Base-by-base conservation (phyloP, 2,888 invertebrate genomes). In the Eupithecia subfuscata region DNA sequence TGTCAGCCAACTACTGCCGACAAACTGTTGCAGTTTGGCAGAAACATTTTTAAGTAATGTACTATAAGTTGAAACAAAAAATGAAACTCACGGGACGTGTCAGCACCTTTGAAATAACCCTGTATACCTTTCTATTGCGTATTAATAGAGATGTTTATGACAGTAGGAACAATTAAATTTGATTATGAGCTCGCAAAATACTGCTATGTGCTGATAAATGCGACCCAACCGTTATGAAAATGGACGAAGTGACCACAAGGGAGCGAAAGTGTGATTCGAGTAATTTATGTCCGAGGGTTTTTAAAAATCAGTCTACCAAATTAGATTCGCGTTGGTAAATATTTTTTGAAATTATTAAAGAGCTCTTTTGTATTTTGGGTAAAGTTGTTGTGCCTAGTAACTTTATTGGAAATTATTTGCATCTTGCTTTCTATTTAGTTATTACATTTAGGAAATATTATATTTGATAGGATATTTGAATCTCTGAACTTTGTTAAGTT, bases 261-360 rank as follows among this genome's bases (percentile, higher is more conserved):
- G 80, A 79, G 79, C 72, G 72, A 78, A 34, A 80, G 81, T 81
- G 81, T 82, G 78, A 60, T 79, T 79, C 69, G 79, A 79, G 80
- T 78, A n/a, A 81, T 77, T 79, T 78, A 81, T 82, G 78, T 48
- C 16, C 69, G 68, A 65, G 69, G 73, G 77, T 79, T 74, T 78
- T 70, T 78, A 78, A 75, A 75, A 79, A 40, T 67, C 22, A 37
- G 65, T 67, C 11, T 80, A 75, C 74, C 69, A 71, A 73, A 69
- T 69, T 12, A n/a, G 34, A 34, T 64, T 64, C 18, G 34, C 34
- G 12, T n/a, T 37, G 65, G 34, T 40, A 37, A 63, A 16, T 34
- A 9, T 64, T 30, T 16, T 64, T 18, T 18, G 3, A 64, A 34
- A 34, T 64, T 18, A 1, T 34, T 63, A 30, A 30, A 2, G 6